Conservation (phyloP, 2,888 invertebrate genomes). For the Macrostomum cliftonense region DNA sequence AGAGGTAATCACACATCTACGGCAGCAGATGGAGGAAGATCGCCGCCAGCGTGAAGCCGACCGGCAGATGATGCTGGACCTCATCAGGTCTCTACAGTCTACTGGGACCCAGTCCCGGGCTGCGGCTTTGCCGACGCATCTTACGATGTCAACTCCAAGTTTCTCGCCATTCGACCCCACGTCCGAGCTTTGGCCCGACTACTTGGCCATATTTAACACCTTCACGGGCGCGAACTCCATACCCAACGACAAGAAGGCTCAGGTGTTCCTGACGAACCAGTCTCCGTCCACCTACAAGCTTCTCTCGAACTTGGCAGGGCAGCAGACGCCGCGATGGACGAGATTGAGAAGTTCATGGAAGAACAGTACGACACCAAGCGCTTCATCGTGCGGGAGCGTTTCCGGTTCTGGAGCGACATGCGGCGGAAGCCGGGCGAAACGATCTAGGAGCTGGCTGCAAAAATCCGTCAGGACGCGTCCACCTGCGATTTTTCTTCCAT, state of each 20-base stretch:
- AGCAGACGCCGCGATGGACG: slow-evolving; percentile 8
- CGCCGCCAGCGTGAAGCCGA: too few species aligned
- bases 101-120: too few species aligned
- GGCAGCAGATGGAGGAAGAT: too few species aligned
- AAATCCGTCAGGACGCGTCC: slow-evolving; percentile 14
- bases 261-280: background rate
- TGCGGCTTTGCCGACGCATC: too few species aligned
- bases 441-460: slow-evolving; percentile 9
- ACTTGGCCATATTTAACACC: slow-evolving; percentile 9
- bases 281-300: slow-evolving; percentile 11
- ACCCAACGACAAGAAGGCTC: slow-evolving; percentile 1
- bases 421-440: slow-evolving; percentile 14
- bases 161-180: too few species aligned
- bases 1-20: too few species aligned
- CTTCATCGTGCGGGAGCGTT: slow-evolving; percentile 13
- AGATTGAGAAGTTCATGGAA: slow-evolving; percentile 10
- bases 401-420: slow-evolving; percentile 14
- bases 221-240: slow-evolving; percentile 7
- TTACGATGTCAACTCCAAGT: too few species aligned
- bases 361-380: slow-evolving; percentile 12
- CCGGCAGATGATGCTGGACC: too few species aligned
- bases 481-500: slow-evolving; percentile 14
- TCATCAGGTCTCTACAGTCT: too few species aligned
- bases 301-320: slow-evolving; percentile 8
- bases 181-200: background rate